phyloP scores from a whole-genome alignment of 2,888 invertebrate species.

The Aethes cnicana region DNA sequence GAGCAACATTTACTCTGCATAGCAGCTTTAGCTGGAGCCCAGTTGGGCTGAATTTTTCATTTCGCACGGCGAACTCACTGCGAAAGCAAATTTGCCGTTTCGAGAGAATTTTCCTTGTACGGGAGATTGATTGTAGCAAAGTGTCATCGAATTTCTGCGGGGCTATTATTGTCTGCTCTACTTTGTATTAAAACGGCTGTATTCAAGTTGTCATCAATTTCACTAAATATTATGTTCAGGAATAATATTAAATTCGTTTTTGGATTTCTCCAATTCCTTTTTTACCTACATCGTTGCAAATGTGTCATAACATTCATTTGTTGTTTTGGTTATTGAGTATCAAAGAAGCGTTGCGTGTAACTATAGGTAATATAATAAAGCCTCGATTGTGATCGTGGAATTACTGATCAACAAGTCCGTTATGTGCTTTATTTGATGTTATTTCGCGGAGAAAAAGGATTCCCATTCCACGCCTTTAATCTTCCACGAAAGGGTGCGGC shows the following conservation, averaged over 20 bases:
- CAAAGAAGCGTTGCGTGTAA: too few species aligned
- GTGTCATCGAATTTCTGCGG: not conserved
- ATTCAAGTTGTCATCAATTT: too few species aligned
- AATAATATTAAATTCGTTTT: too few species aligned
- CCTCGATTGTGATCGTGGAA: slow-evolving; percentile 37
- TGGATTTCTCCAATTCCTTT: too few species aligned
- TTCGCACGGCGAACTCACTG: not conserved
- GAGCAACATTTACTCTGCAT: not conserved
- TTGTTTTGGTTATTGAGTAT: too few species aligned
- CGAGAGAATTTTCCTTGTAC: slow-evolving; percentile 10
- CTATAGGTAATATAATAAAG: too few species aligned
- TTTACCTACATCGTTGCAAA: too few species aligned
- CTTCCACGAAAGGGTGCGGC: slow-evolving; percentile 5
- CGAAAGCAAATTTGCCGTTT: slow-evolving; percentile 14
- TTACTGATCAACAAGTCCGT: slow-evolving; percentile 29
- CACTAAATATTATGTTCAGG: too few species aligned
- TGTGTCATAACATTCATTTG: too few species aligned
- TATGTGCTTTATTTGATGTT: slow-evolving; percentile 10
- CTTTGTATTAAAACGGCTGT: not conserved
- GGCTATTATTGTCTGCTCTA: not conserved
- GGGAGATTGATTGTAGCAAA: slow-evolving; percentile 11
- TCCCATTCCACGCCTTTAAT: too few species aligned
- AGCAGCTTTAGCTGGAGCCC: not conserved
- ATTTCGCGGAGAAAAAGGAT: too few species aligned
- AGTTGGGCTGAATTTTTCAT: slow-evolving; percentile 11